Conservation (phyloP, 2,113 vertebrate species). For the Ornithorhynchus anatinus region DNA sequence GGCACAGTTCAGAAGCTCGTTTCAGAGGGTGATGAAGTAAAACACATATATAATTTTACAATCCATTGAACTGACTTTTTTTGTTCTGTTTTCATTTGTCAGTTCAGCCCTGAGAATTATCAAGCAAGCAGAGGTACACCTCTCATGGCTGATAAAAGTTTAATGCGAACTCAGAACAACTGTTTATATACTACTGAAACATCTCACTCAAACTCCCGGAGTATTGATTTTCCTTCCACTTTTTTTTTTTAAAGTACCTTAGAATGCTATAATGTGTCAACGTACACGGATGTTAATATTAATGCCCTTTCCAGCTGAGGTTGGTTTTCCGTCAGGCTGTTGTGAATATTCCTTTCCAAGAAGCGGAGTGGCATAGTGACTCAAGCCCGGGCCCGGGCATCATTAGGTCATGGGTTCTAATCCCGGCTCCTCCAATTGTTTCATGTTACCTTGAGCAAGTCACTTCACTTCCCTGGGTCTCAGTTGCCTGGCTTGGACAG, state of each 20-base stretch:
- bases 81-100: not conserved
- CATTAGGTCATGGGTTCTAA: not conserved
- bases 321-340: not conserved
- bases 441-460: too few relatives aligned
- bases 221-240: not conserved
- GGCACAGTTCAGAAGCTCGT: too few relatives aligned
- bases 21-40: too few relatives aligned
- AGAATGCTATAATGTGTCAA: not conserved
- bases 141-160: not conserved
- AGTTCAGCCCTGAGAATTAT: not conserved
- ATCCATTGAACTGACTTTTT: not conserved
- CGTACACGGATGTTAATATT: not conserved
- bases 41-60: not conserved
- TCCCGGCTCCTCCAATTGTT: not conserved
- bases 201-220: not conserved
- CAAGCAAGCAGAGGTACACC: not conserved
- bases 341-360: too few relatives aligned
- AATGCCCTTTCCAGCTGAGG: not conserved
- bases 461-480: too few relatives aligned
- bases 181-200: not conserved
- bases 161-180: not conserved
- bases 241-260: conserved; percentile 5
- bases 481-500: too few relatives aligned
- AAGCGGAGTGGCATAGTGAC: too few relatives aligned
- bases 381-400: not conserved